Conservation (phyloP, 1,140 invertebrate species). For the Maniola jurtina region DNA sequence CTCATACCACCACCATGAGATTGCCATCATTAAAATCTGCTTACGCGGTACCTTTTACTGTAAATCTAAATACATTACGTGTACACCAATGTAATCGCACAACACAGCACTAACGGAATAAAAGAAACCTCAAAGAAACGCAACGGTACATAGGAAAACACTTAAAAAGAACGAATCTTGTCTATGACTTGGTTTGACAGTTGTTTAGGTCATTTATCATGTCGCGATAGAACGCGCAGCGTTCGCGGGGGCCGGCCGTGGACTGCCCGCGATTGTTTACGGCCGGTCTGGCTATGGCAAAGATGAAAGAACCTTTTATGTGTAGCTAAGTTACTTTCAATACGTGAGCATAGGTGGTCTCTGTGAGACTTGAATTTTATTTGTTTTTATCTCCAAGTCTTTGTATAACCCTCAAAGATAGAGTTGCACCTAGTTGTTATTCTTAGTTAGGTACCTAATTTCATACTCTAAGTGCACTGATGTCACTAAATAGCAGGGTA, state of each 20-base stretch:
- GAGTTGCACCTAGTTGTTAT: too few species aligned
- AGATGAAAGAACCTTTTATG: conserved; percentile 38
- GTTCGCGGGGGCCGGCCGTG: conserved; percentile 57
- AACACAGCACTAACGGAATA: conserved; percentile 51
- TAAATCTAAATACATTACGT: conserved; percentile 39
- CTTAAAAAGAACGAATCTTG: conserved; percentile 56
- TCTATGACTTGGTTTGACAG: conserved; percentile 33
- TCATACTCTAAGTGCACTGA: too few species aligned
- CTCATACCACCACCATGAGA: conserved; percentile 1
- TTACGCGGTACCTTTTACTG: conserved; percentile 18
- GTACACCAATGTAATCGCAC: conserved; percentile 49
- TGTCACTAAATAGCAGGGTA: too few species aligned
- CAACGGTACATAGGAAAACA: conserved; percentile 44
- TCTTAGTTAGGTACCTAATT: too few species aligned
- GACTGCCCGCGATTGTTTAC: conserved; percentile 73
- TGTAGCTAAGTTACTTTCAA: conserved; percentile 4
- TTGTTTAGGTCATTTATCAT: conserved; percentile 14
- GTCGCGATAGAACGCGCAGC: conserved; percentile 42
- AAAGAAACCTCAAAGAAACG: conserved; percentile 27
- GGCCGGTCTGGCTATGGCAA: conserved; percentile 50
- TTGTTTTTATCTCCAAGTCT: background rate
- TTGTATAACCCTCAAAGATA: too few species aligned
- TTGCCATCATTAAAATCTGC: conserved; percentile 17
- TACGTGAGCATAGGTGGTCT: background rate
- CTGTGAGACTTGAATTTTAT: background rate